Conservation (phyloP, 2,113 vertebrate genomes). For the chimpanzee (Pan troglodytes) region DNA sequence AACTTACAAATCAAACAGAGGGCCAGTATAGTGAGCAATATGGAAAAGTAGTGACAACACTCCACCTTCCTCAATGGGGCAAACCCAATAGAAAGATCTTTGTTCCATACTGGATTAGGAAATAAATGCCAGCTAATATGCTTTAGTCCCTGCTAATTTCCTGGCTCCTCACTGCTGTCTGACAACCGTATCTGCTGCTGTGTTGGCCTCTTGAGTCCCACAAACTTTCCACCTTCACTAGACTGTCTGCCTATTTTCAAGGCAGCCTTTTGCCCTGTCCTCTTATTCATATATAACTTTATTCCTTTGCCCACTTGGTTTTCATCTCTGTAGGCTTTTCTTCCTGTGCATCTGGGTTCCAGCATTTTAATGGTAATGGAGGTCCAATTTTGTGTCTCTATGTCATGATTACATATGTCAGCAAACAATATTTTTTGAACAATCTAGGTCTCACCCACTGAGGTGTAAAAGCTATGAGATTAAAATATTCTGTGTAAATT, state of each 20-base stretch:
- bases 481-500: slow-evolving; percentile 15
- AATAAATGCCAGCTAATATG: neutral
- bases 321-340: neutral
- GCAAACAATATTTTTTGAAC: neutral
- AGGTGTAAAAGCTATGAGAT: neutral
- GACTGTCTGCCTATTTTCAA: neutral
- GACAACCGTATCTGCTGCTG: neutral
- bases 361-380: neutral
- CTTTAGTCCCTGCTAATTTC: neutral
- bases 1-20: neutral
- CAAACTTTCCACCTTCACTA: neutral
- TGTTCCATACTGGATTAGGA: neutral
- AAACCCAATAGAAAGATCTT: neutral
- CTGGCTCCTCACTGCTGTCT: neutral
- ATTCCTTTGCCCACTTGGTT: neutral
- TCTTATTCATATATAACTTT: neutral
- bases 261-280: neutral
- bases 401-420: neutral
- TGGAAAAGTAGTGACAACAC: neutral
- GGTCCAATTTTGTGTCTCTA: neutral
- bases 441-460: neutral
- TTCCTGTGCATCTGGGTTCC: neutral
- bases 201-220: neutral
- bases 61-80: neutral
- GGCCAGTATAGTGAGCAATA: neutral